Evolutionary conservation across 2,888 invertebrate genomes (phyloP).

Genomic region (Tipula vernalis): DNA sequence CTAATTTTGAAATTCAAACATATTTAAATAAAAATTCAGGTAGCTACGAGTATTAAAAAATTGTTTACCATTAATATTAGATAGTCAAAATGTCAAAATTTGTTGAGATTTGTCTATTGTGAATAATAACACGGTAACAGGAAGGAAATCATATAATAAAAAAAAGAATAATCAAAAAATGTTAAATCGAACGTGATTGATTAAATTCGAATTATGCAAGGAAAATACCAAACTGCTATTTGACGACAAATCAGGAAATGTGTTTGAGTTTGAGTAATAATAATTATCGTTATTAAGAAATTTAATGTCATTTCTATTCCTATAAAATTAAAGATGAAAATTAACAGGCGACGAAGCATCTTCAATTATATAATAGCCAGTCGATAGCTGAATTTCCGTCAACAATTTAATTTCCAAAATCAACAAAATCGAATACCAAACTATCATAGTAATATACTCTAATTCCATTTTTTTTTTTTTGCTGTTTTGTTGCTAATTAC

Average conservation of each 20-base stretch:
- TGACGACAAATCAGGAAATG: not conserved
- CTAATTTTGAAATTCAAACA: too few relatives aligned
- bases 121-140: not conserved
- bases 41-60: too few relatives aligned
- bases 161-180: not conserved
- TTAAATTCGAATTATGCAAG: not conserved
- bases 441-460: not conserved
- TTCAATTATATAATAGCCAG: not conserved
- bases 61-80: too few relatives aligned
- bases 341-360: not conserved
- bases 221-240: not conserved
- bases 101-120: too few relatives aligned
- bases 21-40: too few relatives aligned
- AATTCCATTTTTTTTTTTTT: not conserved
- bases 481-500: not conserved
- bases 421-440: not conserved
- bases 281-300: not conserved
- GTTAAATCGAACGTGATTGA: not conserved
- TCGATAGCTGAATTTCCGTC: not conserved
- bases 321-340: not conserved
- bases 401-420: not conserved
- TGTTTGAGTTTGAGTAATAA: not conserved
- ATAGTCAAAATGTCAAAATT: too few relatives aligned
- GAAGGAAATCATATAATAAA: not conserved
- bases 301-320: not conserved